These are phyloP conservation scores for Lamproptera curius DNA, from an alignment of 2,888 invertebrate genomes.

Conservation along the genomic window DNA sequence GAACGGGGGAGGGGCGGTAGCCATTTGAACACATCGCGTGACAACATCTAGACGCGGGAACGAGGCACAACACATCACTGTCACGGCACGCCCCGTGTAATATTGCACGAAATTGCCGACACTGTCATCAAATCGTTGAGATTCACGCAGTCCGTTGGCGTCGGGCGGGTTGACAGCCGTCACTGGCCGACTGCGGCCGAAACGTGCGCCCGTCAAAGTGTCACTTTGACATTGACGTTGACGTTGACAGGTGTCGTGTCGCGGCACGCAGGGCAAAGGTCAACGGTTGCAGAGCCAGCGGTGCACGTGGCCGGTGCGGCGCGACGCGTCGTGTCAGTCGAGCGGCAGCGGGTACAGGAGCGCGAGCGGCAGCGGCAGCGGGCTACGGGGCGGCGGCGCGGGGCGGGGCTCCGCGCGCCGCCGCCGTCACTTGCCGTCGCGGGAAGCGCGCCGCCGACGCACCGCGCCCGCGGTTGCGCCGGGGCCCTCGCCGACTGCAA, in stretches of 20 bases:
- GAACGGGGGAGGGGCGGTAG: slow-evolving; percentile 20
- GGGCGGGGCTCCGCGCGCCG: slow-evolving; percentile 72
- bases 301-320: slow-evolving; percentile 7
- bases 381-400: slow-evolving; percentile 29
- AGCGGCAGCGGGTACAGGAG: slow-evolving; percentile 32
- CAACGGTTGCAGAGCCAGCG: slow-evolving; percentile 10
- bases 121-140: slow-evolving; percentile 29
- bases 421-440: slow-evolving; percentile 87
- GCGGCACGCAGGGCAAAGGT: slow-evolving; percentile 13
- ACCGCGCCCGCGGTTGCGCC: slow-evolving; percentile 43
- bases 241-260: slow-evolving; percentile 9
- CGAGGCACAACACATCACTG: slow-evolving; percentile 30
- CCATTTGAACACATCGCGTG: slow-evolving; percentile 25
- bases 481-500: slow-evolving; percentile 53
- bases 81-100: slow-evolving; percentile 19
- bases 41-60: slow-evolving; percentile 11
- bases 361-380: slow-evolving; percentile 28
- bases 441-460: slow-evolving; percentile 81
- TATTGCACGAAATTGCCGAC: slow-evolving; percentile 37
- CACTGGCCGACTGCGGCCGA: neutral
- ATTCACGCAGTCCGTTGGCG: slow-evolving; percentile 33
- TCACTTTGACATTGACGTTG: neutral
- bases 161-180: neutral
- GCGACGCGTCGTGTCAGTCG: slow-evolving; percentile 28
- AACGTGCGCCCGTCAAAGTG: neutral